Percentiles rank a stretch among this genome's conserved stretches.
phyloP scores from a whole-genome alignment of 2,113 vertebrate species.

The Chrysochloris asiatica region DNA sequence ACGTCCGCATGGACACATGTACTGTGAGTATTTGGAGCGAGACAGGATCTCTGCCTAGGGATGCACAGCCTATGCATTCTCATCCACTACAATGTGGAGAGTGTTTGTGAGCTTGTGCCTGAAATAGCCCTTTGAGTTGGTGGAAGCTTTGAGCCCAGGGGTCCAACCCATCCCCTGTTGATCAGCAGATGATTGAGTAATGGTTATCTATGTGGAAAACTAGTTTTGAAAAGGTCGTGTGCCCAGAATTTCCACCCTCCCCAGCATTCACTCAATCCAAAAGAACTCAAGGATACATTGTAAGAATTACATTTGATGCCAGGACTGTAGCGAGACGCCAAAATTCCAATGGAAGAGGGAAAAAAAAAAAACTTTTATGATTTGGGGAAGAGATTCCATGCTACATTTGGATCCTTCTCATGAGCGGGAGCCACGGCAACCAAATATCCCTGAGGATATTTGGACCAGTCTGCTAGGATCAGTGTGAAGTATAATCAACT shows the following conservation, averaged over 20 bases:
- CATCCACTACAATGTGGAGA: too few relatives aligned
- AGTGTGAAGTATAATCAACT: not conserved
- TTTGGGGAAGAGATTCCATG: not conserved
- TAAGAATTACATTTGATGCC: not conserved
- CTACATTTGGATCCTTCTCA: not conserved
- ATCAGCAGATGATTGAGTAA: not conserved
- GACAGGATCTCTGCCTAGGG: not conserved
- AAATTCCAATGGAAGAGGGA: not conserved
- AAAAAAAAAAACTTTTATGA: too few relatives aligned
- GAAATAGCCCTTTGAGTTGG: not conserved
- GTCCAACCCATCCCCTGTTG: too few relatives aligned
- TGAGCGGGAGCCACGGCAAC: not conserved
- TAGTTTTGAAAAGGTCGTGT: not conserved
- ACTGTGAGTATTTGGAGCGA: accelerated
- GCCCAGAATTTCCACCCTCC: not conserved
- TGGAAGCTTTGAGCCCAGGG: not conserved
- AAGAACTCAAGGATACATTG: not conserved
- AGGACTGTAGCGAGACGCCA: not conserved
- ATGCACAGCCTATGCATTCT: not conserved
- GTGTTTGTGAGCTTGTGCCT: not conserved
- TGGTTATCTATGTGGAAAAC: not conserved
- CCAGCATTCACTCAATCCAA: slow-evolving; percentile 6
- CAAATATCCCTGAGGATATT: not conserved
- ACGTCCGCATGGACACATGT: not conserved
- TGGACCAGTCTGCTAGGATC: not conserved